Base-by-base conservation (phyloP, 2,888 invertebrate genomes). In the Gymnoscelis rufifasciata region DNA sequence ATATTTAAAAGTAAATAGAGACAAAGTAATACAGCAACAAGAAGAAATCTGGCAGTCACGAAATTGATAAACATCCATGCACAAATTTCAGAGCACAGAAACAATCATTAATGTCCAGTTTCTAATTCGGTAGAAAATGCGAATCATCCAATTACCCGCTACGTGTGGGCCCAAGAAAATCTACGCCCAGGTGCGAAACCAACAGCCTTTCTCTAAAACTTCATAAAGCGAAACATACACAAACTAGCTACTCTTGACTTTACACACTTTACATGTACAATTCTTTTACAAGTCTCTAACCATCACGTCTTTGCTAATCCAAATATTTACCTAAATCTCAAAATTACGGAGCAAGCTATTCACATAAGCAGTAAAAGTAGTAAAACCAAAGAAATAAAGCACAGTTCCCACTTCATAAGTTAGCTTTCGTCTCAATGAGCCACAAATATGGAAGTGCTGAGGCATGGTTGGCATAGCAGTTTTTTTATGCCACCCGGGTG, bases 311-410 rank as follows among this genome's bases (percentile, higher is more conserved):
- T 51, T 47, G 44, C 52, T n/a, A 45, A 42, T 48, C 28, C 43
- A 28, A 47, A 53, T 55, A 38, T 56, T 54, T 54, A 46, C 48
- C 38, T 27, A 56, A 54, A 51, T 56, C 56, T 57, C 48, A 52
- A 52, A 51, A 45, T 38, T 33, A 52, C 47, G 12, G 47, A 33
- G 37, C 46, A 19, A 36, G 38, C 29, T 33, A 42, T 50, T 50
- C 36, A 43, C 40, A 37, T 51, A 47, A 52, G 47, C 36, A 46
- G 47, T 50, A 48, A 54, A 46, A 43, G 37, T 37, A 41, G n/a
- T n/a, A 47, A 23, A 26, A 7, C 38, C 38, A 29, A 29, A 38
- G 36, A 45, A 42, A 6, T 31, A 31, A 31, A 30, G 15, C 35
- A 10, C 10, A 15, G 35, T 35, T 35, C 0, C 35, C 19, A 35